Percentiles rank a stretch among this genome's conserved stretches.
phyloP scores from a whole-genome alignment of 2,113 vertebrate genomes.

The Dipodomys stephensi region DNA sequence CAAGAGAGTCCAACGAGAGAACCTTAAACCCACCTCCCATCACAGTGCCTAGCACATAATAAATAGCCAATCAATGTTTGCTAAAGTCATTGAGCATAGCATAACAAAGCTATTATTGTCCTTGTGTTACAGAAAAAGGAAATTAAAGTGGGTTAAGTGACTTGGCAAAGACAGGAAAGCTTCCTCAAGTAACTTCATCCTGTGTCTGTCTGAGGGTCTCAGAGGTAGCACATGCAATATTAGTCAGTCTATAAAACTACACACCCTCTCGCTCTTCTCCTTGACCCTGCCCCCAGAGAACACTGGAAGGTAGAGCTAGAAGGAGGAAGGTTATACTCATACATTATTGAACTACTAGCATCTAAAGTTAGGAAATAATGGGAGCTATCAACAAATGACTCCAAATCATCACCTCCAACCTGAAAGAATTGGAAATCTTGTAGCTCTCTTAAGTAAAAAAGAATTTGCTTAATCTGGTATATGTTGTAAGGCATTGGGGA shows the following conservation, averaged over 20 bases:
- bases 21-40: background rate
- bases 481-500: background rate
- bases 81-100: conserved; percentile 1
- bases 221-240: background rate
- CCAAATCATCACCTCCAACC: background rate
- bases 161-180: background rate
- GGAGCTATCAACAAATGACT: background rate
- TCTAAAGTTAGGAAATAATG: background rate
- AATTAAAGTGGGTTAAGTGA: background rate
- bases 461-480: background rate
- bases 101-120: background rate
- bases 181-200: background rate
- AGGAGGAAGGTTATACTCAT: background rate
- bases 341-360: background rate
- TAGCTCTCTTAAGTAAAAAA: background rate
- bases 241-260: background rate
- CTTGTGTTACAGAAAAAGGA: background rate
- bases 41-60: background rate
- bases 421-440: background rate
- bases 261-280: background rate
- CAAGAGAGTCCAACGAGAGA: background rate
- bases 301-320: background rate
- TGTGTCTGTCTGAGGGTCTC: background rate
- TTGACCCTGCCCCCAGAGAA: background rate
- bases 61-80: background rate